phyloP scores from a whole-genome alignment of 2,113 vertebrate species.

The cat (Felis catus) region F.catus_Fca126_mat1.0 CM031415.1:198778501-198779000 shows the following conservation, averaged over 20 bases:
- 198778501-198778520: neutral
- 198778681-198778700: neutral
- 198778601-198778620: neutral
- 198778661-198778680: neutral
- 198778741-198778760: neutral
- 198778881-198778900: neutral
- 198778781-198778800: neutral
- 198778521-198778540: no score
- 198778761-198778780: neutral
- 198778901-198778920: neutral
- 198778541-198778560: neutral
- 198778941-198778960: neutral
- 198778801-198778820: neutral
- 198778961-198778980: neutral
- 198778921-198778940: neutral
- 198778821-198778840: neutral
- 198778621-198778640: neutral
- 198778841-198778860: neutral
- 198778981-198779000: neutral
- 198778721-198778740: neutral
- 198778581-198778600: neutral
- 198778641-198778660: fast-evolving
- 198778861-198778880: neutral
- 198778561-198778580: neutral
- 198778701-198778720: neutral